Evolutionary conservation across 1,140 invertebrate species (phyloP).

Genomic region (Antheraea mylitta): DNA sequence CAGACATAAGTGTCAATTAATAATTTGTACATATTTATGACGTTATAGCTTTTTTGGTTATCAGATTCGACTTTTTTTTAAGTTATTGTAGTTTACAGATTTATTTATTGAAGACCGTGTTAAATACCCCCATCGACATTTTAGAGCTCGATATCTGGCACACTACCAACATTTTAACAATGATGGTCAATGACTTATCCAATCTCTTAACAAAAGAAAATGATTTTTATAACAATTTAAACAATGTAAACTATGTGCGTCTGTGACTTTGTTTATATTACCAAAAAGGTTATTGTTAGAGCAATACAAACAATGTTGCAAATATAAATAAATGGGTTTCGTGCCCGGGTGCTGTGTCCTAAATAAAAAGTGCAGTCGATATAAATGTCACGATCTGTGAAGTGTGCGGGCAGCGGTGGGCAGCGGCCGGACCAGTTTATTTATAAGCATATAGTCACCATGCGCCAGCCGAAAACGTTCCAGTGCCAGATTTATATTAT

Average conservation of each 20-base stretch:
- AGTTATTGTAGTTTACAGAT: too few species aligned
- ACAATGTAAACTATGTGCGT: too few species aligned
- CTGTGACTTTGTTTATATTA: not conserved
- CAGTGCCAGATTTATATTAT: constrained; percentile 46
- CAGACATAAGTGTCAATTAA: not conserved
- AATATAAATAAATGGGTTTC: constrained; percentile 3
- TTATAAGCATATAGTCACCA: constrained; percentile 46
- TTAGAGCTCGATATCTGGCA: too few species aligned
- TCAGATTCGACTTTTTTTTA: too few species aligned
- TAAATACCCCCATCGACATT: too few species aligned
- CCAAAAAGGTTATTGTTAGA: not conserved
- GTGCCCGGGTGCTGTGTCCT: constrained; percentile 35
- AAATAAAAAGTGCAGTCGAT: constrained; percentile 66
- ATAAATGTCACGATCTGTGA: constrained; percentile 53
- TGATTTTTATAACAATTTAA: too few species aligned
- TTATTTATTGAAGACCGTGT: too few species aligned
- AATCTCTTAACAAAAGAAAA: too few species aligned
- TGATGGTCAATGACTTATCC: too few species aligned
- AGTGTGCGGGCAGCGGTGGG: constrained; percentile 31
- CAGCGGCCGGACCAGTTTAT: constrained; percentile 44
- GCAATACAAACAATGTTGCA: not conserved
- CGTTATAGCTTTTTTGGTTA: too few species aligned
- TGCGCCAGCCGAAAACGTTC: constrained; percentile 38
- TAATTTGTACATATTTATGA: too few species aligned
- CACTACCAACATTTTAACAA: too few species aligned